Conservation (phyloP, 2,113 vertebrate genomes). For the Brienomyrus brachyistius region DNA sequence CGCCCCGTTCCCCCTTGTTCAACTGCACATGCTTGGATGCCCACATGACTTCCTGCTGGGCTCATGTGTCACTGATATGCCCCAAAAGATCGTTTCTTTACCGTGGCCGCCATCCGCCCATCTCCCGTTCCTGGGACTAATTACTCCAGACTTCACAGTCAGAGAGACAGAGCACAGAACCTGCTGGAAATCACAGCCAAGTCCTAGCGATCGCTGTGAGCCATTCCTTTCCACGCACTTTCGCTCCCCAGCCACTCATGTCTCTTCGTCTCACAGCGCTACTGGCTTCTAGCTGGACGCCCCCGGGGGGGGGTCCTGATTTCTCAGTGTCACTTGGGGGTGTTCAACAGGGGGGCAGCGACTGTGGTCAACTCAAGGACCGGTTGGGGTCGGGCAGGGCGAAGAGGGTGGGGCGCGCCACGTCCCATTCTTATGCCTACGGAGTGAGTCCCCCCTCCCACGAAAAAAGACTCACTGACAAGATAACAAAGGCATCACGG, state of each 20-base stretch:
- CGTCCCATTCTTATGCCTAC: slow-evolving; percentile 56
- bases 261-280: neutral
- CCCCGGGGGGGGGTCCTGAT: neutral
- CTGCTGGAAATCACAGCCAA: slow-evolving; percentile 28
- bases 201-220: neutral
- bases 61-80: neutral
- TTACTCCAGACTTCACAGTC: slow-evolving; percentile 21
- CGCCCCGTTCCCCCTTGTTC: neutral
- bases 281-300: neutral
- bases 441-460: slow-evolving; percentile 39
- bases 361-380: neutral
- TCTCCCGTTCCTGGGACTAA: slow-evolving; percentile 25
- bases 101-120: neutral
- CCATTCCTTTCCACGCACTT: neutral
- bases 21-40: neutral
- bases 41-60: neutral
- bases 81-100: slow-evolving; percentile 18
- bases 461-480: slow-evolving; percentile 23
- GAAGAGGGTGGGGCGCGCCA: neutral
- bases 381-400: neutral
- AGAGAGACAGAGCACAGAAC: neutral
- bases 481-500: slow-evolving; percentile 37
- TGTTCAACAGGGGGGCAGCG: neutral
- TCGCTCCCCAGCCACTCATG: neutral
- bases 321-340: neutral